Conservation (phyloP, 2,888 invertebrate genomes). For the Tenthredo distinguenda region DNA sequence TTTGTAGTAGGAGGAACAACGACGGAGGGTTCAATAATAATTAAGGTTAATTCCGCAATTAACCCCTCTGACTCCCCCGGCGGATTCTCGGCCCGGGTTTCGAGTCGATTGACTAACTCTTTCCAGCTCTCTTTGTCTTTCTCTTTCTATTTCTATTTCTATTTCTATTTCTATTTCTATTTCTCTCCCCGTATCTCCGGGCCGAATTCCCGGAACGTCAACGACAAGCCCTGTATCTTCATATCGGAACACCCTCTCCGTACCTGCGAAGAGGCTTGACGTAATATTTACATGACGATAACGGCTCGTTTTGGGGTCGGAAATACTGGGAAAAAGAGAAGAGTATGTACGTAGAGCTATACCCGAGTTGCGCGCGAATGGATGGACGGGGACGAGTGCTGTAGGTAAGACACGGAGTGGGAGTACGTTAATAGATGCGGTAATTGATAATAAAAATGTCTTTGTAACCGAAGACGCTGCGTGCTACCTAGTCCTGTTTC, state of each 20-base stretch:
- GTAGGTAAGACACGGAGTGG: too few relatives aligned
- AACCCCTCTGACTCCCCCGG: constrained; percentile 52
- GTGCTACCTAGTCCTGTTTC: background rate
- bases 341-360: too few relatives aligned
- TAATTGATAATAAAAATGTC: too few relatives aligned
- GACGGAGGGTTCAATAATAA: constrained; percentile 56
- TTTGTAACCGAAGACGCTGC: too few relatives aligned
- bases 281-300: background rate
- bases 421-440: too few relatives aligned
- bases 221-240: background rate
- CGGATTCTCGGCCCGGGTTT: background rate
- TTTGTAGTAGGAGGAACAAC: constrained; percentile 33
- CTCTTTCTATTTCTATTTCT: too few relatives aligned
- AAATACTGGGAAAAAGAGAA: too few relatives aligned
- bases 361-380: too few relatives aligned
- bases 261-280: background rate
- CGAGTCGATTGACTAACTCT: background rate
- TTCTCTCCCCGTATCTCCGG: background rate
- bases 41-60: constrained; percentile 65
- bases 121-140: background rate
- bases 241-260: background rate
- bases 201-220: background rate
- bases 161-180: background rate
- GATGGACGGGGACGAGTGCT: too few relatives aligned
- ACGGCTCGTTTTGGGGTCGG: too few relatives aligned